Base-by-base conservation (phyloP, 2,797 vertebrate genomes). In the Leontocebus nigricollis region DNA sequence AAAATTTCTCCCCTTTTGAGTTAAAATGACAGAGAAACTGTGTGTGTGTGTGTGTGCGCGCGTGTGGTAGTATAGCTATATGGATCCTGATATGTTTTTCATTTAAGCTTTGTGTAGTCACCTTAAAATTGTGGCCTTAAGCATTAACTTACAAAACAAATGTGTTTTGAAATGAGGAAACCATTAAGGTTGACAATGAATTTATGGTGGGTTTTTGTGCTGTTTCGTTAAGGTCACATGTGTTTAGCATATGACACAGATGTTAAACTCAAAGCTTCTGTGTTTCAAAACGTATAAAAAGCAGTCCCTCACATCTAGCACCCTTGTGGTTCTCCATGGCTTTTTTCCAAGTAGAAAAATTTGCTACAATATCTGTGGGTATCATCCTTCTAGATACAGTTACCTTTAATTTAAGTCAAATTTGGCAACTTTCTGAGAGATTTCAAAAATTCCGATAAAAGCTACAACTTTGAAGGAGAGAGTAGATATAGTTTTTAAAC, bases 121-220 rank as follows among this genome's bases (percentile, higher is more conserved):
- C 98, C 93, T 95, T 96, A 97, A 97, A 97, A 93, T 96, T 57
- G 70, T 96, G 92, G 88, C 96, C 90, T 91, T 83, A 83, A 88
- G 85, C 94, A 94, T 81, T 93, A 84, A 94, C 85, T 94, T 98
- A 88, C 83, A 95, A 92, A 97, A 95, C 72, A 95, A 95, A 95
- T 93, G 90, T 98, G 95, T 97, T 98, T 95, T 90, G 85, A 97
- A 98, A 98, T 97, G 27, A 97, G 97, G 97, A 98, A 98, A 90
- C 88, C 59, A 97, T 97, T 98, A 97, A 95, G 70, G 73, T 73
- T 95, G 95, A 94, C 24, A 61, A 97, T 97, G 93, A 98, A 97
- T 97, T 97, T 98, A 97, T 96, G 92, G 86, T 90, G 12, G 36
- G 73, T 67, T 96, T 97, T 93, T 82, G 88, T 79, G 82, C 90